Percentiles rank a stretch among this genome's conserved stretches.
Evolutionary conservation across 2,888 invertebrate species (phyloP).

Genomic region (Amaurobius ferox): DNA sequence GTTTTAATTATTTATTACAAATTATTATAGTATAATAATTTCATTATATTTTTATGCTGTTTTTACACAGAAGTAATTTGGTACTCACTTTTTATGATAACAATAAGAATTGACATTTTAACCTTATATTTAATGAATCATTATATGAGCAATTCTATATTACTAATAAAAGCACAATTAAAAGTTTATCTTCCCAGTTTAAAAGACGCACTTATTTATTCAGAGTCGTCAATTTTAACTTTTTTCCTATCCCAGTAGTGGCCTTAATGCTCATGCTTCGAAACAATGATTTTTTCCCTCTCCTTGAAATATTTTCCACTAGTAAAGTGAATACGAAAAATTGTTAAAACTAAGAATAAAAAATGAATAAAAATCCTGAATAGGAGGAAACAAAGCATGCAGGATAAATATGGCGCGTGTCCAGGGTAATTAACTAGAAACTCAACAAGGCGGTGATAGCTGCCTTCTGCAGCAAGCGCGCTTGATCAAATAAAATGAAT

Average conservation of each 20-base stretch:
- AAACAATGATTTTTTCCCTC: slow-evolving; percentile 21
- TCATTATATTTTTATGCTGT: too few relatives aligned
- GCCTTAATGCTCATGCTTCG: slow-evolving; percentile 11
- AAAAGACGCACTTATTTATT: not conserved
- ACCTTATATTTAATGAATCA: too few relatives aligned
- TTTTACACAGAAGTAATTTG: too few relatives aligned
- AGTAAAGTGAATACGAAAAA: slow-evolving; percentile 24
- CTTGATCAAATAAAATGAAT: slow-evolving; percentile 61
- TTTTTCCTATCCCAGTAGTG: not conserved
- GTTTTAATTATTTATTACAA: too few relatives aligned
- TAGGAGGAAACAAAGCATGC: slow-evolving; percentile 36
- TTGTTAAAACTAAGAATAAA: not conserved
- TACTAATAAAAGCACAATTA: too few relatives aligned
- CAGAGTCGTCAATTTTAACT: not conserved
- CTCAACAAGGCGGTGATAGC: slow-evolving; percentile 55
- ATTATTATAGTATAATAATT: too few relatives aligned
- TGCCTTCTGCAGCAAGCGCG: slow-evolving; percentile 48
- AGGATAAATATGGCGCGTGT: slow-evolving; percentile 42
- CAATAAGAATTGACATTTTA: too few relatives aligned
- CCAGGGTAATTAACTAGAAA: slow-evolving; percentile 54
- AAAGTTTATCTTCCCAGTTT: too few relatives aligned
- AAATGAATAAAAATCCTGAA: slow-evolving; percentile 27
- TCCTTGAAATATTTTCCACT: slow-evolving; percentile 14
- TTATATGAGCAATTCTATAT: too few relatives aligned
- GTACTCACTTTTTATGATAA: too few relatives aligned